These are phyloP conservation scores for Pachypeltis micranthus DNA, from an alignment of 1,140 invertebrate species.

Conservation along the genomic window DNA sequence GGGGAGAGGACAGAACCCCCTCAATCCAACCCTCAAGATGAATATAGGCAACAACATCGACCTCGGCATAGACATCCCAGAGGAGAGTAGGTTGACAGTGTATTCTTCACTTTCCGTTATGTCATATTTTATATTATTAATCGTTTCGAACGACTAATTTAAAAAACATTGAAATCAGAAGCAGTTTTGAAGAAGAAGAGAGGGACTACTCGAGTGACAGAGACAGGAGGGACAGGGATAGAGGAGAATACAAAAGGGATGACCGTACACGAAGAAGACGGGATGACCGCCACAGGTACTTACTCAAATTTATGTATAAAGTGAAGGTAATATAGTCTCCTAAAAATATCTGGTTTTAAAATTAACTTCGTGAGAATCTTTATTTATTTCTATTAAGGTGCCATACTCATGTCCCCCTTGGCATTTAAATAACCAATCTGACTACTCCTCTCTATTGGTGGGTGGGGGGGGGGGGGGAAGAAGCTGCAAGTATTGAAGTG, in stretches of 20 bases:
- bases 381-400: too few relatives aligned
- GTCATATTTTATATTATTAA: background rate
- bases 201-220: constrained; percentile 25
- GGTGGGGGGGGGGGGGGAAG: too few relatives aligned
- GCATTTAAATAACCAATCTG: too few relatives aligned
- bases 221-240: constrained; percentile 11
- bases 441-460: too few relatives aligned
- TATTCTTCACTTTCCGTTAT: constrained; percentile 3
- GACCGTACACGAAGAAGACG: constrained; percentile 22
- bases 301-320: constrained; percentile 2
- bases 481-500: too few relatives aligned
- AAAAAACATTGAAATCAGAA: constrained; percentile 10
- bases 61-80: constrained; percentile 19
- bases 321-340: constrained; percentile 16
- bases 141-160: background rate
- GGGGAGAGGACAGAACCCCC: constrained; percentile 11
- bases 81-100: constrained; percentile 11
- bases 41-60: constrained; percentile 29
- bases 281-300: constrained; percentile 23
- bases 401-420: too few relatives aligned
- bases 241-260: constrained; percentile 20
- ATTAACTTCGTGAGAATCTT: too few relatives aligned
- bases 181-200: constrained; percentile 26
- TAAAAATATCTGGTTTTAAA: too few relatives aligned
- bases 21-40: constrained; percentile 22